These are phyloP conservation scores for Acanthis flammea DNA, from an alignment of 2,797 vertebrate genomes.

Conservation along the genomic window DNA sequence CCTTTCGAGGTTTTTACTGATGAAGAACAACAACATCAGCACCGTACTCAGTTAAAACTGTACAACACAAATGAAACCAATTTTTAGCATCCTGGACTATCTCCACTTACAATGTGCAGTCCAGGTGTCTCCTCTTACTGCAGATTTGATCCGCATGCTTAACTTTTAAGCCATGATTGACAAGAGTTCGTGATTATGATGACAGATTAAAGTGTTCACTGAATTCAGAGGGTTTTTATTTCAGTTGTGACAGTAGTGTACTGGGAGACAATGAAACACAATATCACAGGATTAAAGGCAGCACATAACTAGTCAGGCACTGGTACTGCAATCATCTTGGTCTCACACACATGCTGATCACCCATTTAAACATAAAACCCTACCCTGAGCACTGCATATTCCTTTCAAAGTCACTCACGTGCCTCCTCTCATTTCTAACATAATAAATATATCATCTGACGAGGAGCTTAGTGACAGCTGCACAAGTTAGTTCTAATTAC, in stretches of 20 bases:
- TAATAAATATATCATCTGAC: conserved; percentile 73
- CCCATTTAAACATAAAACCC: conserved; percentile 74
- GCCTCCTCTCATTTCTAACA: conserved; percentile 68
- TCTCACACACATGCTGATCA: conserved; percentile 67
- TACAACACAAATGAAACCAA: neutral
- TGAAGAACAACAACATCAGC: neutral
- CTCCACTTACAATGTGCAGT: conserved; percentile 39
- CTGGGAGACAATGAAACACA: conserved; percentile 74
- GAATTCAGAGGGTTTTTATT: conserved; percentile 68
- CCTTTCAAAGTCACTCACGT: conserved; percentile 71
- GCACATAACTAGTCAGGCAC: conserved; percentile 64
- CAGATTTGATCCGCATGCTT: conserved; percentile 58
- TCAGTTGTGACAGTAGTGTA: conserved; percentile 70
- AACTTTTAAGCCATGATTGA: conserved; percentile 69
- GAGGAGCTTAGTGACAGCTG: conserved; percentile 79
- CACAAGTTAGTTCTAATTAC: conserved; percentile 56
- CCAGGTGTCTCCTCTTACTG: conserved; percentile 66
- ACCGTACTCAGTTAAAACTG: neutral
- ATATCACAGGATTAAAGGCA: conserved; percentile 76
- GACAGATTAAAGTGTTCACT: conserved; percentile 74
- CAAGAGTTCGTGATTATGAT: conserved; percentile 67
- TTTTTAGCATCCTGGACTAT: conserved; percentile 39
- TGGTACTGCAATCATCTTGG: conserved; percentile 63
- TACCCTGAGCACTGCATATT: conserved; percentile 59
- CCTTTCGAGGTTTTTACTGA: neutral